Percentiles rank a stretch among this genome's conserved stretches.
Conservation (phyloP, 2,888 invertebrate genomes). For the Drosophila cognata region DNA sequence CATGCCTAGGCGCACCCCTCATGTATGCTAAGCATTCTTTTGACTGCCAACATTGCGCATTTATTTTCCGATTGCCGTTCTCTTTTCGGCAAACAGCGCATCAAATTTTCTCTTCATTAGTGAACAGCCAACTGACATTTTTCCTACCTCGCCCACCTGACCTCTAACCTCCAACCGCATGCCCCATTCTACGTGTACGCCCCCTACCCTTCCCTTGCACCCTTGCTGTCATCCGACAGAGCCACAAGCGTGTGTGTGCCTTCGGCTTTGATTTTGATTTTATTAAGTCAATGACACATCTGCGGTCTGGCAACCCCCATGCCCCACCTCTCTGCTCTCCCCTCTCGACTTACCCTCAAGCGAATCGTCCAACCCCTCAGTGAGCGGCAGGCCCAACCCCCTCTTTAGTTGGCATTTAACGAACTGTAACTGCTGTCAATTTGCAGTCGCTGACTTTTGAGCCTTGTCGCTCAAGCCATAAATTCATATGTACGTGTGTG, state of each 20-base stretch:
- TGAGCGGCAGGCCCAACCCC: not conserved
- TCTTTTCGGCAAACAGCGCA: slow-evolving; percentile 42
- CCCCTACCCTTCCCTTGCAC: not conserved
- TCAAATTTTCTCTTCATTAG: slow-evolving; percentile 78
- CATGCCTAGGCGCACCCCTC: not conserved
- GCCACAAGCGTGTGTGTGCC: slow-evolving; percentile 66
- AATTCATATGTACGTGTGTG: slow-evolving; percentile 46
- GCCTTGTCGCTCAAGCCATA: slow-evolving; percentile 62
- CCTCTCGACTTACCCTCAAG: not conserved
- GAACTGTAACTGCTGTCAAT: slow-evolving; percentile 83
- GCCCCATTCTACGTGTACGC: not conserved
- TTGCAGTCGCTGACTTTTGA: slow-evolving; percentile 80
- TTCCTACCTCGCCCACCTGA: not conserved
- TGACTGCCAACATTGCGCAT: slow-evolving; percentile 12
- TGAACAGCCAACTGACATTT: slow-evolving; percentile 46
- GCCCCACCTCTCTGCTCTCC: not conserved
- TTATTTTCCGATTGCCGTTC: not conserved
- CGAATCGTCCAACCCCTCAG: slow-evolving; percentile 3
- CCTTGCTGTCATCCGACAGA: not conserved
- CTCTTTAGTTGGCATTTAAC: slow-evolving; percentile 69
- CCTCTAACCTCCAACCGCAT: not conserved
- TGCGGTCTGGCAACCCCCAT: slow-evolving; percentile 65
- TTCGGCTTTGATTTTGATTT: slow-evolving; percentile 81
- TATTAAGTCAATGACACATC: slow-evolving; percentile 82
- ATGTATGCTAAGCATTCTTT: slow-evolving; percentile 56